Percentiles rank a stretch among this genome's conserved stretches.
Conservation (phyloP, 2,888 invertebrate species). For the Polylopha cassiicola region DNA sequence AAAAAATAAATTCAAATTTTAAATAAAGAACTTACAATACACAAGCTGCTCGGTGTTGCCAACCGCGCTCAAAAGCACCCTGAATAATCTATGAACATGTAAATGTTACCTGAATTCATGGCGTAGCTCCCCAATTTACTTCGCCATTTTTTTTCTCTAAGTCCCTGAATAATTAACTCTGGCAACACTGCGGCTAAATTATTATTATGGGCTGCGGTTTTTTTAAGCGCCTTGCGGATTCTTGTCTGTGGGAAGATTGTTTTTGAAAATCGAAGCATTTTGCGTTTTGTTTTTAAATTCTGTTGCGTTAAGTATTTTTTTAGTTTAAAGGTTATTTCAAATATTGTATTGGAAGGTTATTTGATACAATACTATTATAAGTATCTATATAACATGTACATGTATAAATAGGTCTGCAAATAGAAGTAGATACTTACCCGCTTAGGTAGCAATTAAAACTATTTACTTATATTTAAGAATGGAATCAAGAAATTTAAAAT, state of each 20-base stretch:
- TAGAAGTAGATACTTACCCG: no score
- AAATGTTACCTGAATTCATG: conserved; percentile 54
- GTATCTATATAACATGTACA: no score
- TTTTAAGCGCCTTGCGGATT: conserved; percentile 36
- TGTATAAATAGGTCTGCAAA: no score
- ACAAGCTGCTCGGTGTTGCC: conserved; percentile 21
- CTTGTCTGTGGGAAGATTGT: conserved; percentile 21
- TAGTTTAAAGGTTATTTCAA: no score
- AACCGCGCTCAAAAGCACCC: conserved; percentile 25
- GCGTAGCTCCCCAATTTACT: conserved; percentile 44
- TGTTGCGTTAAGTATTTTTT: no score
- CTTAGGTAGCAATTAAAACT: no score
- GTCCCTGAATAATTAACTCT: conserved; percentile 60
- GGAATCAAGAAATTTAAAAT: no score
- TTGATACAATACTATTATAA: no score
- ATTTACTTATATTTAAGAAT: no score
- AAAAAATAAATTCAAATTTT: conserved; percentile 15
- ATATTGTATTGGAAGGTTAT: no score
- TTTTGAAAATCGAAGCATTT: conserved; percentile 3
- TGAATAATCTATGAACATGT: conserved; percentile 64
- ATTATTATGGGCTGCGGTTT: conserved; percentile 47
- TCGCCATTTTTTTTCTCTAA: conserved; percentile 66
- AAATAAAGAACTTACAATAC: conserved; percentile 16
- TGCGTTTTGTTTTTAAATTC: conserved; percentile 12
- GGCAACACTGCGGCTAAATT: conserved; percentile 54